Conservation (phyloP, 2,797 vertebrate species). For the Emydoidea blandingii region DNA sequence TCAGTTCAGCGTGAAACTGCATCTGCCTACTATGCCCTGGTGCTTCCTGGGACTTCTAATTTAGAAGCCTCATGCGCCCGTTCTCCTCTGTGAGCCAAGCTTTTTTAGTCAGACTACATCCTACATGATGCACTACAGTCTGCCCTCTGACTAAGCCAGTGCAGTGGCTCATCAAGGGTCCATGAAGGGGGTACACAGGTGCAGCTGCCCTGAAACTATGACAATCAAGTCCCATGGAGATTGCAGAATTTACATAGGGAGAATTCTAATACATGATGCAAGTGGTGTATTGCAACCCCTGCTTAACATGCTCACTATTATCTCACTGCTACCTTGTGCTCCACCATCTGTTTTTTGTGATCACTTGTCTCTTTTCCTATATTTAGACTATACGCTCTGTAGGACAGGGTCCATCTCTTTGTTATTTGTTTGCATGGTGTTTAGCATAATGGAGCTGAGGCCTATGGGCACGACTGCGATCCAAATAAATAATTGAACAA, state of each 20-base stretch:
- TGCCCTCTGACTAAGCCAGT: neutral
- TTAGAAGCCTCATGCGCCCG: neutral
- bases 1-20: neutral
- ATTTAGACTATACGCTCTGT: neutral
- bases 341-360: neutral
- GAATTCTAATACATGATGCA: neutral
- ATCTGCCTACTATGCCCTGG: neutral
- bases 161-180: fast-evolving
- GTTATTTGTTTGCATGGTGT: neutral
- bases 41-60: neutral
- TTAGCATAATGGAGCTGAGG: neutral
- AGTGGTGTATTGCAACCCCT: neutral
- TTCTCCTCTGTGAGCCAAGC: neutral
- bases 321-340: neutral
- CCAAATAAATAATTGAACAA: neutral
- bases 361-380: neutral
- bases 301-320: neutral
- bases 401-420: neutral
- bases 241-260: neutral
- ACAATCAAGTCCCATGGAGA: neutral
- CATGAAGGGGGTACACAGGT: neutral
- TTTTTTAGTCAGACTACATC: neutral
- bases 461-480: neutral
- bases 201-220: neutral
- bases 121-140: neutral